Evolutionary conservation across 2,113 vertebrate species (phyloP).

Genomic region (Cheirogaleus medius): DNA sequence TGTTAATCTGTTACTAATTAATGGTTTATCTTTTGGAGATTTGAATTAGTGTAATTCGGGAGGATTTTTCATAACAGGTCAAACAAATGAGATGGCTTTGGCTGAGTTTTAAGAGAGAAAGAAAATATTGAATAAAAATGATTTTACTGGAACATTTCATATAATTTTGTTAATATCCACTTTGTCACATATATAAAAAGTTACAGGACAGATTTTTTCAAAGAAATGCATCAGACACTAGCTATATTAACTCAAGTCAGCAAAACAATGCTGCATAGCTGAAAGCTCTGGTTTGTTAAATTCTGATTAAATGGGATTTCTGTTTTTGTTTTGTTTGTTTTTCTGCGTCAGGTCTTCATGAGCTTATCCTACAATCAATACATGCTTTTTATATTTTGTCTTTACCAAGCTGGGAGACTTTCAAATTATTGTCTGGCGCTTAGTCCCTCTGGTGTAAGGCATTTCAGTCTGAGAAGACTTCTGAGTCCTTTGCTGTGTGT

Average conservation of each 20-base stretch:
- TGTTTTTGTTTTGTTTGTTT: constrained; percentile 39
- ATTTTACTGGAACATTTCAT: background rate
- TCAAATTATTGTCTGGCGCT: background rate
- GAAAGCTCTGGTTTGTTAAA: constrained; percentile 11
- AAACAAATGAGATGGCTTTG: background rate
- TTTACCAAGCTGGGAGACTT: constrained; percentile 41
- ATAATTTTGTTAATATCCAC: background rate
- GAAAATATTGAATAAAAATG: background rate
- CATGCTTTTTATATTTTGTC: constrained; percentile 54
- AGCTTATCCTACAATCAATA: constrained; percentile 61
- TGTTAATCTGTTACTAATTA: background rate
- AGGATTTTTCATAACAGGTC: background rate
- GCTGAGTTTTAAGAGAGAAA: background rate
- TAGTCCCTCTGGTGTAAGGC: background rate
- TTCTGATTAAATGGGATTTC: constrained; percentile 42
- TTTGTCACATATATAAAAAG: background rate
- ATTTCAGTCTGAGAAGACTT: constrained; percentile 47
- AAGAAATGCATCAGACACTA: background rate
- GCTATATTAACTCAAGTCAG: background rate
- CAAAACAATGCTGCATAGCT: background rate
- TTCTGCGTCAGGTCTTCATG: background rate
- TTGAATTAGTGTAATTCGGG: background rate
- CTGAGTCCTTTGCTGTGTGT: constrained; percentile 37
- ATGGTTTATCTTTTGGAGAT: background rate
- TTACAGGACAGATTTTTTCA: background rate